Percentiles rank a stretch among this genome's conserved stretches.
Conservation (phyloP, 2,888 invertebrate species). For the Abscondita cerata region DNA sequence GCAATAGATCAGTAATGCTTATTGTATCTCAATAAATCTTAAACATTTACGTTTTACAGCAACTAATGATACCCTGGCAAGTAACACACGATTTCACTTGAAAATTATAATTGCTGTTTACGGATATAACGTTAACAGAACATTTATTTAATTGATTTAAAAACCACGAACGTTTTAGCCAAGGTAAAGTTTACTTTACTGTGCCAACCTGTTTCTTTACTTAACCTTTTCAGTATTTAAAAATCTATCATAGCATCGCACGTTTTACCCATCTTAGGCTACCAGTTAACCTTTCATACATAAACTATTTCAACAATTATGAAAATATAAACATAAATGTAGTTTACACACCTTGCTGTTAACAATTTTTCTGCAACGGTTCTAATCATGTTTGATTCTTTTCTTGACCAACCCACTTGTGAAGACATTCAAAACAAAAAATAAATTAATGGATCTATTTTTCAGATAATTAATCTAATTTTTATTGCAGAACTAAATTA, state of each 20-base stretch:
- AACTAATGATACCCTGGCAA: no score
- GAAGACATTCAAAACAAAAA: no score
- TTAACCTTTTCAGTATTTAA: slow-evolving; percentile 7
- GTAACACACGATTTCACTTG: no score
- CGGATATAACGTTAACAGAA: neutral
- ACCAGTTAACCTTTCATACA: slow-evolving; percentile 8
- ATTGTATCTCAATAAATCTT: no score
- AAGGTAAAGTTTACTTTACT: slow-evolving; percentile 5
- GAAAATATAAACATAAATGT: slow-evolving; percentile 1
- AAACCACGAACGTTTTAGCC: slow-evolving; percentile 5
- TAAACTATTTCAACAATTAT: neutral
- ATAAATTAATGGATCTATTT: neutral
- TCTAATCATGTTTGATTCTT: no score
- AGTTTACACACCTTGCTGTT: slow-evolving; percentile 5
- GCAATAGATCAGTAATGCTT: no score
- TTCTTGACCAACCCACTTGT: no score
- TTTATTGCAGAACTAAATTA: slow-evolving; percentile 5
- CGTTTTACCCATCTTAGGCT: slow-evolving; percentile 10
- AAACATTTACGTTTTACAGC: neutral
- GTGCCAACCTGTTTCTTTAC: slow-evolving; percentile 7
- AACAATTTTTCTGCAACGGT: no score
- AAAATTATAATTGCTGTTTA: no score
- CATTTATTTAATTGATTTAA: neutral
- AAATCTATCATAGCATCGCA: slow-evolving; percentile 8
- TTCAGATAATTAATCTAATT: slow-evolving; percentile 5